A percentile compares a stretch with the other conserved stretches of the same genome.
These are phyloP conservation scores for Yponomeuta evonymella DNA, from an alignment of 2,888 invertebrate genomes.

Conservation along the genomic window DNA sequence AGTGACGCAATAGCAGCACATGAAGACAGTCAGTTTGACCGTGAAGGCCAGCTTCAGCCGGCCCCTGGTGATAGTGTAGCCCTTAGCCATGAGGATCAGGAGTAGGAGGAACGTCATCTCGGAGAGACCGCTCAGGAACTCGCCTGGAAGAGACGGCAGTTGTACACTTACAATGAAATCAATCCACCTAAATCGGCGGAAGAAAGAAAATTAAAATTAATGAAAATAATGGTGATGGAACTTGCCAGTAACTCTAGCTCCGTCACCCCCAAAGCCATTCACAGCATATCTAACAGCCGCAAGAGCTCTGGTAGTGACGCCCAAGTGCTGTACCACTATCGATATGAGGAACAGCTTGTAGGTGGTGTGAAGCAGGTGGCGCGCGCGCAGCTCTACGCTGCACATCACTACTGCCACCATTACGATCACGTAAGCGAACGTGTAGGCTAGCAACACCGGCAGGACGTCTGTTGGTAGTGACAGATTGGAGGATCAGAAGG, in stretches of 20 bases:
- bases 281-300: constrained; percentile 87
- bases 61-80: constrained; percentile 92
- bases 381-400: constrained; percentile 83
- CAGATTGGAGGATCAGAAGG: no score
- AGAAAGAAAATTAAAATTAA: no score
- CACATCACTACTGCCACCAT: constrained; percentile 84
- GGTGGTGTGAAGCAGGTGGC: constrained; percentile 90
- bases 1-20: constrained; percentile 83
- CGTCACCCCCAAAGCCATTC: constrained; percentile 79
- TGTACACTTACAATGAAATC: no score
- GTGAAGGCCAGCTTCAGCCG: constrained; percentile 83
- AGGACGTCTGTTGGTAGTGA: constrained; percentile 81
- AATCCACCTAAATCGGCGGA: no score
- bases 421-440: constrained; percentile 83
- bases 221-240: neutral
- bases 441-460: constrained; percentile 86
- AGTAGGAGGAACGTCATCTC: constrained; percentile 86
- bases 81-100: constrained; percentile 89
- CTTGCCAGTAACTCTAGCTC: constrained; percentile 67
- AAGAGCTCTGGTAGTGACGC: constrained; percentile 81
- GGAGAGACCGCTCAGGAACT: constrained; percentile 81
- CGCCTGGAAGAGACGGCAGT: constrained; percentile 68
- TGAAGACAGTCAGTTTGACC: constrained; percentile 86
- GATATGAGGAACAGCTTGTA: constrained; percentile 90
- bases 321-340: constrained; percentile 81